Conservation (phyloP, 2,113 vertebrate species). For the Prietella phreatophila region DNA sequence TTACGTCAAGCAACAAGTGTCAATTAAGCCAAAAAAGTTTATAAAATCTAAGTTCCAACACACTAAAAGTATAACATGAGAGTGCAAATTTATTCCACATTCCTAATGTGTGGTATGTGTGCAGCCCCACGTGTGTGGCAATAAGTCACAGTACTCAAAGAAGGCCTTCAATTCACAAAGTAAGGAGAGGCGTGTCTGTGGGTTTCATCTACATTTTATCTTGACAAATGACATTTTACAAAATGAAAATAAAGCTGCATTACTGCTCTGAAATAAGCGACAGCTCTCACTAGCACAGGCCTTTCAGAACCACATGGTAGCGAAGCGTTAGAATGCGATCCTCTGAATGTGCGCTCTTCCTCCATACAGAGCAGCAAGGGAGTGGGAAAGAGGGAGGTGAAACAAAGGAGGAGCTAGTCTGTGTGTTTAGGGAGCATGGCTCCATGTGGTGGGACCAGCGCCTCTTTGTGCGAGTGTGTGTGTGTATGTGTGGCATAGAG, state of each 20-base stretch:
- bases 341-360: slow-evolving; percentile 9
- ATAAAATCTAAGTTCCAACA: not conserved
- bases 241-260: not conserved
- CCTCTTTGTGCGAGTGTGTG: slow-evolving; percentile 41
- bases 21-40: not conserved
- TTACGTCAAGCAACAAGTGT: not conserved
- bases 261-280: not conserved
- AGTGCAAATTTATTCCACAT: not conserved
- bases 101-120: too few species aligned
- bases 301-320: not conserved
- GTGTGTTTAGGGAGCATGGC: slow-evolving; percentile 29
- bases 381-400: slow-evolving; percentile 3
- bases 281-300: not conserved
- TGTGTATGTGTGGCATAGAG: slow-evolving; percentile 11
- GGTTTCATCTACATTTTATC: slow-evolving; percentile 14
- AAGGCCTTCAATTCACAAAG: slow-evolving; percentile 25
- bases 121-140: not conserved
- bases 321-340: not conserved
- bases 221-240: slow-evolving; percentile 29
- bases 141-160: slow-evolving; percentile 29
- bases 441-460: slow-evolving; percentile 33
- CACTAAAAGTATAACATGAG: not conserved
- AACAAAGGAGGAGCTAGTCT: slow-evolving; percentile 28
- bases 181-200: not conserved
- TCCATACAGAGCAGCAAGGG: not conserved